Conservation (phyloP, 2,888 invertebrate species). For the Oligia fasciuncula region DNA sequence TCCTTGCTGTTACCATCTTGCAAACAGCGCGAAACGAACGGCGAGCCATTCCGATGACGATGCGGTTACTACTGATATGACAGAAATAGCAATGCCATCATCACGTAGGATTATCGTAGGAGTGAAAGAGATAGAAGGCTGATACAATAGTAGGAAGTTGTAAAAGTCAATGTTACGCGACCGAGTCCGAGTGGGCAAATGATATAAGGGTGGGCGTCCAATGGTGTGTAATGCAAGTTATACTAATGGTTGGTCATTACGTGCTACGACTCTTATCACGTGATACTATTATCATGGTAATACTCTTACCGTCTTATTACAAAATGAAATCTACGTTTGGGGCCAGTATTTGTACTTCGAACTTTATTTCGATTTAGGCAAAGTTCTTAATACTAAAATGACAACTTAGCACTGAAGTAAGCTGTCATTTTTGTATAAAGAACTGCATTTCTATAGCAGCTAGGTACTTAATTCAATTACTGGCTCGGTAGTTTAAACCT, state of each 20-base stretch:
- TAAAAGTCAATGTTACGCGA: slow-evolving; percentile 67
- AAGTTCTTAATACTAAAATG: too few relatives aligned
- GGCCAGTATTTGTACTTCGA: too few relatives aligned
- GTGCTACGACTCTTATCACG: background rate
- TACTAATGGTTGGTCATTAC: background rate
- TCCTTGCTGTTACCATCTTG: slow-evolving; percentile 50
- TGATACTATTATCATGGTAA: background rate
- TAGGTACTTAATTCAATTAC: background rate
- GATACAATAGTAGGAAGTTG: slow-evolving; percentile 54
- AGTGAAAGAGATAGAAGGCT: slow-evolving; percentile 38
- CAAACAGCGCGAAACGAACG: slow-evolving; percentile 58
- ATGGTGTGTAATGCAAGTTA: slow-evolving; percentile 20
- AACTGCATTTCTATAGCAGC: background rate
- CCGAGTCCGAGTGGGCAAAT: slow-evolving; percentile 51
- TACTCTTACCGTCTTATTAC: background rate
- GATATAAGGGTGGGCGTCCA: slow-evolving; percentile 31
- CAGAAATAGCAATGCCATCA: slow-evolving; percentile 44
- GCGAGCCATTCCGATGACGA: slow-evolving; percentile 60
- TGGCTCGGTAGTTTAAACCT: background rate
- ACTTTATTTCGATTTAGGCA: too few relatives aligned
- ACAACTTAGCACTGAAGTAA: background rate
- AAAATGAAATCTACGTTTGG: too few relatives aligned
- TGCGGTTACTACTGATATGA: slow-evolving; percentile 59
- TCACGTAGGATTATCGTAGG: background rate
- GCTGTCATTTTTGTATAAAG: background rate